Evolutionary conservation across 2,113 vertebrate species (phyloP).

Genomic region (Scortum barcoo): DNA sequence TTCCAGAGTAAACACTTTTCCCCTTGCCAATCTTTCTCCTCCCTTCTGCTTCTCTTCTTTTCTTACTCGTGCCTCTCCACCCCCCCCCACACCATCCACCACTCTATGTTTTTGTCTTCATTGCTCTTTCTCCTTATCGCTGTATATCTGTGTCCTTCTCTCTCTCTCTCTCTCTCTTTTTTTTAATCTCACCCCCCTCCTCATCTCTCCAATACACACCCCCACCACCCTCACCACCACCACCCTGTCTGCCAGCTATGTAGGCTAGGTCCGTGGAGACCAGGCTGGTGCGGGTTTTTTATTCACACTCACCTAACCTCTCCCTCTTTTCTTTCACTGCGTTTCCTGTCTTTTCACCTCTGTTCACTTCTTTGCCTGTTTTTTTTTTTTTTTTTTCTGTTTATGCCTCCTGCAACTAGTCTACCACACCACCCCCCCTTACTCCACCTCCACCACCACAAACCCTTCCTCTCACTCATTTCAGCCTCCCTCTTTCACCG

Average conservation of each 20-base stretch:
- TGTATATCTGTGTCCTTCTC: constrained; percentile 60
- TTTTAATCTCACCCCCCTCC: constrained; percentile 5
- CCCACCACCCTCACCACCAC: constrained; percentile 35
- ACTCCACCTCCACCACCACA: background rate
- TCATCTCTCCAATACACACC: constrained; percentile 45
- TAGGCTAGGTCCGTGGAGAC: constrained; percentile 85
- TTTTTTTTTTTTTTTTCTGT: too few relatives aligned
- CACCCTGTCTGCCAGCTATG: constrained; percentile 79
- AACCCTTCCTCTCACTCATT: constrained; percentile 20
- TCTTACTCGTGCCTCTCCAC: constrained; percentile 34
- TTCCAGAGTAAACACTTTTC: constrained; percentile 76
- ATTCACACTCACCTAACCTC: constrained; percentile 75
- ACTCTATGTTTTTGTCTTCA: constrained; percentile 53
- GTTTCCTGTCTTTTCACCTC: constrained; percentile 56
- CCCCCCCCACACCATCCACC: background rate
- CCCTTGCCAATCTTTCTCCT: constrained; percentile 66
- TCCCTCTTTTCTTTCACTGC: constrained; percentile 53
- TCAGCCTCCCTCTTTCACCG: constrained; percentile 22
- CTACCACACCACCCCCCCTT: too few relatives aligned
- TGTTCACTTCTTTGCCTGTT: constrained; percentile 30
- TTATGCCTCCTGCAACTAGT: constrained; percentile 37
- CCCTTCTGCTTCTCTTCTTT: constrained; percentile 33
- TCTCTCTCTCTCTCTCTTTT: constrained; percentile 19
- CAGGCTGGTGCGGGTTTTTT: constrained; percentile 71
- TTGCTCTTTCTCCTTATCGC: constrained; percentile 53